Percentiles rank a stretch among this genome's conserved stretches.
phyloP scores from a whole-genome alignment of 2,113 vertebrate genomes.

The Hirundichthys speculiger region DNA sequence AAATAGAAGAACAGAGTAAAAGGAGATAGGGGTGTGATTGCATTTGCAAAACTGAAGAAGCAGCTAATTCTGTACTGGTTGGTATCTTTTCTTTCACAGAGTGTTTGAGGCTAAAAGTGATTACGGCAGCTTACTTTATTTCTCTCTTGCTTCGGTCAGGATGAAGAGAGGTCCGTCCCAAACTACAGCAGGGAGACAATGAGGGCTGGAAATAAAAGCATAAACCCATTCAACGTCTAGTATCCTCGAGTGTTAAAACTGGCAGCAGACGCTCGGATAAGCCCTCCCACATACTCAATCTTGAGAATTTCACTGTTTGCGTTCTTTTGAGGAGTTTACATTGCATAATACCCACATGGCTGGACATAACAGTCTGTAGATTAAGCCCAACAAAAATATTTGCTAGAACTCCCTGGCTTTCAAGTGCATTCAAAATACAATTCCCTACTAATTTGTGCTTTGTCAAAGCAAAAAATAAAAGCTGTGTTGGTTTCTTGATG shows the following conservation, averaged over 20 bases:
- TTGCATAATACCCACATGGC: constrained; percentile 70
- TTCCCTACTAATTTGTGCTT: constrained; percentile 68
- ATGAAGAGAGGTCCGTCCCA: constrained; percentile 50
- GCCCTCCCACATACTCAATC: constrained; percentile 79
- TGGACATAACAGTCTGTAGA: constrained; percentile 73
- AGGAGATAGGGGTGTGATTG: not conserved
- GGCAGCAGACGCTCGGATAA: constrained; percentile 71
- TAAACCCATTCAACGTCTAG: constrained; percentile 64
- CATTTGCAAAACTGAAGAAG: not conserved
- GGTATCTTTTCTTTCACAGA: constrained; percentile 11
- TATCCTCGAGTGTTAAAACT: constrained; percentile 70
- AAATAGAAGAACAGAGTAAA: constrained; percentile 1
- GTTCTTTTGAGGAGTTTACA: constrained; percentile 67
- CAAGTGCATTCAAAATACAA: constrained; percentile 63
- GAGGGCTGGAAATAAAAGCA: constrained; percentile 73
- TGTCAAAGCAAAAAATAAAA: constrained; percentile 50
- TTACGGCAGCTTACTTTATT: constrained; percentile 47
- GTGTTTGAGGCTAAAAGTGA: constrained; percentile 33
- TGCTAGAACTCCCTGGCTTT: constrained; percentile 60
- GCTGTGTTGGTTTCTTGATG: constrained; percentile 34
- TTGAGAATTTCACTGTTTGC: constrained; percentile 71
- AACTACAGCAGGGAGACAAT: constrained; percentile 62
- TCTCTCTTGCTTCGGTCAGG: constrained; percentile 42
- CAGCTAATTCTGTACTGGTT: not conserved
- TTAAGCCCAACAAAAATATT: constrained; percentile 66